phyloP scores from a whole-genome alignment of 2,113 vertebrate genomes.

The Anas platyrhynchos region DNA sequence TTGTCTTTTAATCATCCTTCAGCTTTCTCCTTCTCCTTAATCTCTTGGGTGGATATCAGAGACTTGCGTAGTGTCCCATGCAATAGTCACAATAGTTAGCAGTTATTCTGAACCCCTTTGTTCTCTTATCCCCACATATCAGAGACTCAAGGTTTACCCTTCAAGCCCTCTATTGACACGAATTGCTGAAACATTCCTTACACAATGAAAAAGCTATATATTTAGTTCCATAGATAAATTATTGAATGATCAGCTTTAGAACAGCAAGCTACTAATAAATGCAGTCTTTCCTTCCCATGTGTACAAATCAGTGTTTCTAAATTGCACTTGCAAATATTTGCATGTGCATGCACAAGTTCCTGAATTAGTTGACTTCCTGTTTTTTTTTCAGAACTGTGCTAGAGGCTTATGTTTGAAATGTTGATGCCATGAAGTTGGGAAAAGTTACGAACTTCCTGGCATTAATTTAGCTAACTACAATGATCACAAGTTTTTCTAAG shows the following conservation, averaged over 20 bases:
- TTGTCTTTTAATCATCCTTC: too few species aligned
- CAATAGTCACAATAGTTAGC: too few species aligned
- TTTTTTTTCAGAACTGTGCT: neutral
- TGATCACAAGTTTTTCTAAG: constrained; percentile 2
- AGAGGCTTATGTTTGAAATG: neutral
- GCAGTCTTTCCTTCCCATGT: neutral
- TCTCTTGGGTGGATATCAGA: too few species aligned
- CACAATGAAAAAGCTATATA: neutral
- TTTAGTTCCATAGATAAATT: neutral
- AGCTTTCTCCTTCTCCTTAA: too few species aligned
- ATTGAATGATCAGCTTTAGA: neutral
- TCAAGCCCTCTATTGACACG: too few species aligned
- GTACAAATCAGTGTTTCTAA: neutral
- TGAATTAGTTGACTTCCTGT: neutral
- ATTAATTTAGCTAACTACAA: neutral
- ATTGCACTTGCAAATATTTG: neutral
- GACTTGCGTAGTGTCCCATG: too few species aligned
- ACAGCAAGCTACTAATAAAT: neutral
- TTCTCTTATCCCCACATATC: too few species aligned
- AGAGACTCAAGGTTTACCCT: too few species aligned
- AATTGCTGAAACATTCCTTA: too few species aligned
- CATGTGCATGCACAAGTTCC: neutral
- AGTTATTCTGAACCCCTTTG: too few species aligned
- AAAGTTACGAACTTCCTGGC: neutral
- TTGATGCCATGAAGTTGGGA: neutral